Percentiles rank a stretch among this genome's conserved stretches.
These are phyloP conservation scores for Philotrypesis tridentata DNA, from an alignment of 1,140 invertebrate genomes.

Conservation along the genomic window DNA sequence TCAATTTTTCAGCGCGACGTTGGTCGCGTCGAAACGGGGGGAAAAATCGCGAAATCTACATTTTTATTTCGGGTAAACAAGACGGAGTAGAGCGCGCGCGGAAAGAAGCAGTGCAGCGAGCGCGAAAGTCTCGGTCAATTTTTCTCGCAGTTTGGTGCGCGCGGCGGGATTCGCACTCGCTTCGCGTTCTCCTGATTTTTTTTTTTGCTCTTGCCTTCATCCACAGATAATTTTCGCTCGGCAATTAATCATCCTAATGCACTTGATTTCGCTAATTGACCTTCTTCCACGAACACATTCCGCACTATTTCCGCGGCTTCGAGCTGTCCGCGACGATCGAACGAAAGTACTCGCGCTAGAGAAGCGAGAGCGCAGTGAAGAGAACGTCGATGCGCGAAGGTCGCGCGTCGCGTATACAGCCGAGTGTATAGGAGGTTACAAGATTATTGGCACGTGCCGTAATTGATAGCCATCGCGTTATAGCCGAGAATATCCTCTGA, in stretches of 20 bases:
- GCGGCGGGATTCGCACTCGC: conserved; percentile 14
- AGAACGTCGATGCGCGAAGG: conserved; percentile 60
- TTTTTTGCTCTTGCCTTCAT: neutral
- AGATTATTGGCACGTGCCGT: conserved; percentile 69
- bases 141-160: conserved; percentile 15
- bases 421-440: conserved; percentile 50
- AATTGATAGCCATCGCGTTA: conserved; percentile 63
- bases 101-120: conserved; percentile 54
- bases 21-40: neutral
- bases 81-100: conserved; percentile 53
- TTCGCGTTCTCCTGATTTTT: too few species aligned
- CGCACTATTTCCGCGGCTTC: too few species aligned
- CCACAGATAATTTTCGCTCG: neutral
- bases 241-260: conserved; percentile 4
- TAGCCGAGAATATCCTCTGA: conserved; percentile 63
- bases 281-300: neutral
- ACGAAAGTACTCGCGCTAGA: too few species aligned
- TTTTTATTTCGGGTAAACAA: conserved; percentile 66
- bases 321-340: too few species aligned
- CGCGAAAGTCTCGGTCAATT: conserved; percentile 53
- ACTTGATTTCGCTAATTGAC: neutral
- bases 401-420: too few species aligned
- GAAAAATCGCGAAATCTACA: conserved; percentile 62
- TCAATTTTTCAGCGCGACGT: conserved; percentile 4
- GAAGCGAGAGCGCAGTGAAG: too few species aligned